Percentiles rank a stretch among this genome's conserved stretches.
These are phyloP conservation scores for Platycnemis pennipes DNA, from an alignment of 2,888 invertebrate genomes.

Conservation along the genomic window DNA sequence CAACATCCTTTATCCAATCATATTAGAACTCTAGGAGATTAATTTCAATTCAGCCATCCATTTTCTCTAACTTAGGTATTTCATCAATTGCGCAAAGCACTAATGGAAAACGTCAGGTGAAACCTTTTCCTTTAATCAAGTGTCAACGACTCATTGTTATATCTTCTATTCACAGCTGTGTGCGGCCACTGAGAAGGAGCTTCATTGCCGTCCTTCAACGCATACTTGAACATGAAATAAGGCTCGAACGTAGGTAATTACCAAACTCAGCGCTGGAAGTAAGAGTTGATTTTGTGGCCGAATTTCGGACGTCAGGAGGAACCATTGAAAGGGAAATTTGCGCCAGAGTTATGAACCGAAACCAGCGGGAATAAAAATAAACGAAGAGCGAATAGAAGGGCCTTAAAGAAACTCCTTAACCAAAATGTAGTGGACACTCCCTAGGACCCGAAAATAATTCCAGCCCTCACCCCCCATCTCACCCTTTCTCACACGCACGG, in stretches of 20 bases:
- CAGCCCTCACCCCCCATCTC: not conserved
- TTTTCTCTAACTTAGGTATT: too few species aligned
- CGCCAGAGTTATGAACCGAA: not conserved
- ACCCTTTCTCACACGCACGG: not conserved
- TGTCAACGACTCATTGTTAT: too few species aligned
- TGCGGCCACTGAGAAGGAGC: not conserved
- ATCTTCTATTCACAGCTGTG: too few species aligned
- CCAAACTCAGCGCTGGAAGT: not conserved
- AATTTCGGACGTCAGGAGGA: not conserved
- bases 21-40: too few species aligned
- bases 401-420: not conserved
- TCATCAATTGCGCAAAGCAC: too few species aligned
- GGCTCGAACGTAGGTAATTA: not conserved
- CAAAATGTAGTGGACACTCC: too few species aligned
- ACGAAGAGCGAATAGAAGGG: not conserved
- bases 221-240: not conserved
- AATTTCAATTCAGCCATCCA: too few species aligned
- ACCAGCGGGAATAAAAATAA: constrained; percentile 6
- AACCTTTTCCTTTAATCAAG: too few species aligned
- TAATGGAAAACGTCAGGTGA: too few species aligned
- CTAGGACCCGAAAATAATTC: constrained; percentile 40
- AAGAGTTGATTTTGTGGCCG: constrained; percentile 3
- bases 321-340: not conserved
- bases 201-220: not conserved
- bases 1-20: too few species aligned